Evolutionary conservation across 30 jellyfish, hydroid and myxozoan species (phyloP).

Genomic region (Hydra vulgaris): DNA sequence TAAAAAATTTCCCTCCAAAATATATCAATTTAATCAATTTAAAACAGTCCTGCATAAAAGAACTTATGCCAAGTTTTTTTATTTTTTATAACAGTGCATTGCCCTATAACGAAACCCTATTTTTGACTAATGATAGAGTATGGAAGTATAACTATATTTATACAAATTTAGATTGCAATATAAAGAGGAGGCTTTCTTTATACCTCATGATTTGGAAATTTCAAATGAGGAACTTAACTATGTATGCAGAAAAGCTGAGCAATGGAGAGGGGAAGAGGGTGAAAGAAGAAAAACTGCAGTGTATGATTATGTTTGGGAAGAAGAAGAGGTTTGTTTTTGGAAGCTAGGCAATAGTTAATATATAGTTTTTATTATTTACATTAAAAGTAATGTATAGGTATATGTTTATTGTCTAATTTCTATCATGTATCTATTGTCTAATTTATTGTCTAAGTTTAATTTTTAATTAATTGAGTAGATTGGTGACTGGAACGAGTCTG

Average conservation of each 20-base stretch:
- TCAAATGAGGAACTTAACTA: conserved; percentile 69
- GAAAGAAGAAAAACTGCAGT: conserved; percentile 82
- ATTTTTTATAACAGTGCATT: too few species aligned
- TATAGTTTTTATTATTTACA: background rate
- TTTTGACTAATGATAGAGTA: too few species aligned
- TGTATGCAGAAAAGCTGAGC: conserved; percentile 78
- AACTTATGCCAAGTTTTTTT: too few species aligned
- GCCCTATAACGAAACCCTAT: too few species aligned
- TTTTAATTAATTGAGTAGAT: too few species aligned
- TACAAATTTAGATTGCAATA: conserved; percentile 53
- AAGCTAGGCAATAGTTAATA: background rate
- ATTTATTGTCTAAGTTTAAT: too few species aligned
- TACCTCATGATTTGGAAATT: conserved; percentile 72
- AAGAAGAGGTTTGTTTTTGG: conserved; percentile 53
- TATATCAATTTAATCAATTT: too few species aligned
- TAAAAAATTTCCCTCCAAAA: too few species aligned
- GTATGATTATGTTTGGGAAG: conserved; percentile 85
- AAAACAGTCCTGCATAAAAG: too few species aligned
- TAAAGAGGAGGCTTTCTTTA: conserved; percentile 56
- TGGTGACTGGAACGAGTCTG: conserved; percentile 9
- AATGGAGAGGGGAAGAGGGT: conserved; percentile 96
- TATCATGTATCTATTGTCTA: too few species aligned
- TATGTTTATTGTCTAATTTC: too few species aligned
- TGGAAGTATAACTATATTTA: too few species aligned
- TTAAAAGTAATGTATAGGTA: background rate